Evolutionary conservation across 2,797 vertebrate genomes (phyloP).

Genomic region (Semaprochilodus insignis): DNA sequence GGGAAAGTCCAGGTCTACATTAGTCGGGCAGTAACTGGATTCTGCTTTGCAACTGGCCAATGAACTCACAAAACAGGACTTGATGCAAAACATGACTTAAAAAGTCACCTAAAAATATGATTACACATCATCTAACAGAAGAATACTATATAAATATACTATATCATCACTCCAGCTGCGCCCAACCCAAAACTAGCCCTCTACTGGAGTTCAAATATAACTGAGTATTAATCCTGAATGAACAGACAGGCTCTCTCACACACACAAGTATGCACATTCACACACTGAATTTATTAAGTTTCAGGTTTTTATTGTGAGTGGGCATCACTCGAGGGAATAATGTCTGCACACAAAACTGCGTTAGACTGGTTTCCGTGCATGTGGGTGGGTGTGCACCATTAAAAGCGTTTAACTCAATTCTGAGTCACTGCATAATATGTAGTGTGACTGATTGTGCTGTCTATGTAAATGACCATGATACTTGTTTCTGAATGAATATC

Average conservation of each 20-base stretch:
- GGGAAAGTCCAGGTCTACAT: no score
- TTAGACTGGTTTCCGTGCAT: constrained; percentile 35
- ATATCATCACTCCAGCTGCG: background rate
- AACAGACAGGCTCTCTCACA: constrained; percentile 3
- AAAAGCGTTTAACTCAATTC: constrained; percentile 35
- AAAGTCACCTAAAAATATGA: no score
- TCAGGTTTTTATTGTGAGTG: constrained; percentile 43
- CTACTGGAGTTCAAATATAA: constrained; percentile 29
- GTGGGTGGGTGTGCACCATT: constrained; percentile 23
- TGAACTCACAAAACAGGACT: no score
- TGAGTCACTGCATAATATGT: constrained; percentile 20
- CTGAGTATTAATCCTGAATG: constrained; percentile 51
- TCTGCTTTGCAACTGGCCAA: no score
- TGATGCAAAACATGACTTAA: no score
- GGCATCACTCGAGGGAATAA: constrained; percentile 48
- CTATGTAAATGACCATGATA: constrained; percentile 38
- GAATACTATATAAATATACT: no score
- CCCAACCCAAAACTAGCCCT: constrained; percentile 2
- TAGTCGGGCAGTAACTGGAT: no score
- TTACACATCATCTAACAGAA: no score
- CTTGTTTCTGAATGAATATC: constrained; percentile 40
- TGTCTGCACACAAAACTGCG: constrained; percentile 25
- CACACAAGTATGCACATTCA: constrained; percentile 2
- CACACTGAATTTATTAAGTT: constrained; percentile 51
- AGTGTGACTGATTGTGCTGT: constrained; percentile 30